phyloP scores from a whole-genome alignment of 1,140 invertebrate species.

The Heliconius hermathena region DNA sequence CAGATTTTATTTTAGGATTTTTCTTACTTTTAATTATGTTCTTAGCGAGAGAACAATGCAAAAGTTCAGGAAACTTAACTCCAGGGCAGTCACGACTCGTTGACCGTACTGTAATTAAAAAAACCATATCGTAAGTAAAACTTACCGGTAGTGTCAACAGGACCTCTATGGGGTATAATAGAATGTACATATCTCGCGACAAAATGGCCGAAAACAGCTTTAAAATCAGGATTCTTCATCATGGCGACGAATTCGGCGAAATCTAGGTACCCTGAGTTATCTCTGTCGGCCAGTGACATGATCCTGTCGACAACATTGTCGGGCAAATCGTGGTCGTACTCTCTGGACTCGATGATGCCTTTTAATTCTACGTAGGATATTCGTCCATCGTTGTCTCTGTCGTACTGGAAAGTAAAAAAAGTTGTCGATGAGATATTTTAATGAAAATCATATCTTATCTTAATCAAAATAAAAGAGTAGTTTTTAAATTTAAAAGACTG shows the following conservation, averaged over 20 bases:
- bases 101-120: no score
- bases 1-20: no score
- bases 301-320: constrained; percentile 87
- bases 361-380: constrained; percentile 88
- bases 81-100: no score
- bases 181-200: constrained; percentile 82
- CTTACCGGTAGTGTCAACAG: constrained; percentile 74
- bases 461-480: no score
- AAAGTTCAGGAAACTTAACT: no score
- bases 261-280: constrained; percentile 88
- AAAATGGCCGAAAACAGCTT: constrained; percentile 83
- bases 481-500: not conserved
- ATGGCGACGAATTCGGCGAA: constrained; percentile 91
- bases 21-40: no score
- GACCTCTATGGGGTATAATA: constrained; percentile 76
- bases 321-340: constrained; percentile 88
- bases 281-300: constrained; percentile 86
- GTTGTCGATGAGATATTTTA: not conserved
- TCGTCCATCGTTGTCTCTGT: constrained; percentile 87
- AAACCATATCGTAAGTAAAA: not conserved
- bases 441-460: not conserved
- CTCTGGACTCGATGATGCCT: constrained; percentile 84
- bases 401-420: constrained; percentile 85
- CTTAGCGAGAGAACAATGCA: no score
- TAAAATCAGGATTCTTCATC: constrained; percentile 86